Evolutionary conservation across 1,140 invertebrate species (phyloP), one percentile per base, ranked within the genome.

Genomic region (Drosophila micromelanica): DNA sequence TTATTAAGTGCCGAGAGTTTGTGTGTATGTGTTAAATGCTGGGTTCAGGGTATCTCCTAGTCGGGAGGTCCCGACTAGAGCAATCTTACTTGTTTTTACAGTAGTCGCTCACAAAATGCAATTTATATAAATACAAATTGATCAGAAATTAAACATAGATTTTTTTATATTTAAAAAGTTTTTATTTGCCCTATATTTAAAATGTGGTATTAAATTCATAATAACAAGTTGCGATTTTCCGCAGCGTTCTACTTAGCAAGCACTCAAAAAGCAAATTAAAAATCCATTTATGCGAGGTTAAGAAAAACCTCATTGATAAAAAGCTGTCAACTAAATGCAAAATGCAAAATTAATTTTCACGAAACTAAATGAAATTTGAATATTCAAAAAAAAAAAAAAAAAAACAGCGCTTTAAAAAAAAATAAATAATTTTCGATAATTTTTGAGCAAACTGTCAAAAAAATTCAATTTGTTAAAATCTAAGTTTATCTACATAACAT

Each of bases 271-370:
- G 17, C 54, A 51, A 51, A 74, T 78, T 48, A 38, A 55, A 76
- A 76, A 80, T 65, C 78, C 61, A 46, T 68, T 80, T 76, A 62
- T 42, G 56, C 40, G 30, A 42, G 49, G 75, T 63, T 54, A 51
- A 40, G 43, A 27, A 13, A 9, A 11, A 45, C 27, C 32, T 51
- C 48, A 32, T 32, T 49, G 27, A 17, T n/a, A 27, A 48, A 48
- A 48, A 27, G 12, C 20, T 48, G 37, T 37, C 32, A 20, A 20
- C 9, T 46, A 75, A 60, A 75, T 17, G 13, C 30, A 20, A 76
- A 23, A 55, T 7, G 37, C n/a, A 64, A 71, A 46, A 51, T 40
- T 9, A 3, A 64, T 54, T 65, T 40, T 32, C 17, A 35, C 17
- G n/a, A 30, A 51, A 45, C 17, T 45, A 4, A 45, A 45, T 49